Evolutionary conservation across 2,797 vertebrate genomes (phyloP), one percentile per base, ranked within the genome.

Genomic region (Enteromius afrohamiltoni): DNA sequence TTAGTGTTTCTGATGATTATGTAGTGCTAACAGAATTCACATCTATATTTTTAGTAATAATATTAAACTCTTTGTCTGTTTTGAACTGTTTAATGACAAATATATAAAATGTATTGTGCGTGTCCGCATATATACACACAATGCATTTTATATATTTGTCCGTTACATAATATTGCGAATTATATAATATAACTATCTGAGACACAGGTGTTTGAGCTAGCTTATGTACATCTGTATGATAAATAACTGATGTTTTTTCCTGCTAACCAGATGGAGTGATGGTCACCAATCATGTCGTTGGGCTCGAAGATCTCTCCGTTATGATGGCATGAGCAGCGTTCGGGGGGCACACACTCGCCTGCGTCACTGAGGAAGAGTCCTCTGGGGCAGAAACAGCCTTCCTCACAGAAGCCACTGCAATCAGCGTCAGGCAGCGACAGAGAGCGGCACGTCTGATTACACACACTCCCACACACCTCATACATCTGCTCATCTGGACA

Each of bases 291-390:
- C 83, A 99, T 86, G 3, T 99, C 97, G 4, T 93, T 94, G 0
- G 97, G 97, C 90, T 98, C 96, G 91, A 97, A 99, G 87, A 98
- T 93, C 88, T 99, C 97, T 2, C 97, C 98, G 0, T 98, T 96
- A 0, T 97, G 96, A 87, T 97, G 95, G 85, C 98, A 99, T 53
- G 96, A 93, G 86, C 98, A 99, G 82, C 92, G 93, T 49, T 96
- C 93, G 53, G 93, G 95, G 0, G 93, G 92, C 77, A 99, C 96
- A 0, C 98, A 99, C 47, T 95, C 90, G 55, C 96, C 96, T 0
- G 79, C 89, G 70, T 97, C 93, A 0, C 96, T 96, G 70, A 95
- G 92, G 90, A 96, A 98, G 21, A 95, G 95, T 21, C 96, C 97
- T 0, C 83, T 79, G 0, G 96, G 96, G 65, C 98, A 99, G 88